These are phyloP conservation scores for Eunapius fragilis DNA, from an alignment of 37 sponge, comb jelly and placozoan genomes.

Conservation along the genomic window DNA sequence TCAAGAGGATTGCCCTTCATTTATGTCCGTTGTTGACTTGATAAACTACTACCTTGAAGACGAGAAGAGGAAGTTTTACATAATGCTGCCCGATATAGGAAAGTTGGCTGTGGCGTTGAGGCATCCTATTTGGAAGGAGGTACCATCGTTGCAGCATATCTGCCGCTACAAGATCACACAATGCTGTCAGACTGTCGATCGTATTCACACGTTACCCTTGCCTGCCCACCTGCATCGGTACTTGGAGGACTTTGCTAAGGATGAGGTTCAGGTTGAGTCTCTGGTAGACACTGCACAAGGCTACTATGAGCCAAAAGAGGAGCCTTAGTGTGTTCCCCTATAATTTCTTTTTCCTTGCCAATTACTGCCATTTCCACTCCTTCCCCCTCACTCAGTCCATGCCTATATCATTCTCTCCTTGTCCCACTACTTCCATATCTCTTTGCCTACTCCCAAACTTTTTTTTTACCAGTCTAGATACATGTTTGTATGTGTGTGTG, in stretches of 20 bases:
- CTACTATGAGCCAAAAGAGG: neutral
- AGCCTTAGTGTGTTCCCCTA: neutral
- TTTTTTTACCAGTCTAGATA: neutral
- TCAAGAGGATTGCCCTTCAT: conserved; percentile 75
- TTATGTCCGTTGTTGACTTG: conserved; percentile 76
- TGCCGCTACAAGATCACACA: conserved; percentile 68
- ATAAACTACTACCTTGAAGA: conserved; percentile 75
- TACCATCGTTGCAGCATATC: conserved; percentile 81
- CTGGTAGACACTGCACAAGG: neutral
- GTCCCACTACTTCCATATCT: neutral
- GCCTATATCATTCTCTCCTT: neutral
- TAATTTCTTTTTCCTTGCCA: neutral
- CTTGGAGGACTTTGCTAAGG: conserved; percentile 64
- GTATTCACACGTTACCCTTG: conserved; percentile 51
- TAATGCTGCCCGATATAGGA: conserved; percentile 62
- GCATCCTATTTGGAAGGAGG: conserved; percentile 82
- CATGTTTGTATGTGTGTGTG: conserved; percentile 22
- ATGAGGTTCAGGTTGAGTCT: neutral
- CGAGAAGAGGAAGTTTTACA: conserved; percentile 53
- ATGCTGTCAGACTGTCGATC: conserved; percentile 33
- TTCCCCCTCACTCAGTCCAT: neutral
- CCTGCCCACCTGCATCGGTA: conserved; percentile 63
- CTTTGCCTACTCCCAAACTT: neutral
- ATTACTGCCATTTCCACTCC: neutral
- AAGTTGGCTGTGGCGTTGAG: conserved; percentile 69